Percentiles rank a stretch among this genome's conserved stretches.
phyloP scores from a whole-genome alignment of 1,140 invertebrate genomes.

The Lanistes nyassanus region DNA sequence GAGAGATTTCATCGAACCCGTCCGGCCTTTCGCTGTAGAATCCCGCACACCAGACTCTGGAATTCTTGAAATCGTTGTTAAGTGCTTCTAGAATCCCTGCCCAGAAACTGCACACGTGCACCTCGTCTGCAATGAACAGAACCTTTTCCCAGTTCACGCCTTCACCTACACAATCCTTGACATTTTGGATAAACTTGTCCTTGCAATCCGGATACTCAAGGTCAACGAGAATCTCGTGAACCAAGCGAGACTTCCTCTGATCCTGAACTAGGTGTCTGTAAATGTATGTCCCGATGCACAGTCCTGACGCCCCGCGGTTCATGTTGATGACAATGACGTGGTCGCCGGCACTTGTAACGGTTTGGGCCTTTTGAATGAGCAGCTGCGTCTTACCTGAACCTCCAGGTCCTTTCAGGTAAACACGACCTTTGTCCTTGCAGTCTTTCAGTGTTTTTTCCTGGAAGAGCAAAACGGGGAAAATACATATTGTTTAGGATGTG shows the following conservation, averaged over 20 bases:
- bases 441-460: neutral
- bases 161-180: too few relatives aligned
- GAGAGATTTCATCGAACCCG: neutral
- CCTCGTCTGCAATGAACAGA: conserved; percentile 18
- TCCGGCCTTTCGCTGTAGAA: conserved; percentile 5
- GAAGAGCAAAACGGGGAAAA: neutral
- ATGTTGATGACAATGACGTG: conserved; percentile 19
- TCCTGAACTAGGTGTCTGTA: too few relatives aligned
- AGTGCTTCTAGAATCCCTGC: neutral
- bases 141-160: neutral
- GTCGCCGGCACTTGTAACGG: neutral
- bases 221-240: too few relatives aligned
- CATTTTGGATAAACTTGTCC: neutral
- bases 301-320: conserved; percentile 6
- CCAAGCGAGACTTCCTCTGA: too few relatives aligned
- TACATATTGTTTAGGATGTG: neutral
- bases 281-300: conserved; percentile 2
- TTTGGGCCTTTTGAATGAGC: neutral
- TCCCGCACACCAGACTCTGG: conserved; percentile 10
- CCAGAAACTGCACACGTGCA: conserved; percentile 3
- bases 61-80: neutral
- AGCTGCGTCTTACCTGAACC: conserved; percentile 13
- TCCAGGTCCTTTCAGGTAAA: conserved; percentile 15
- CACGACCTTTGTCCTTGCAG: neutral
- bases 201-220: too few relatives aligned